These are phyloP conservation scores for Sinhomidia bicolor DNA, from an alignment of 2,888 invertebrate genomes.

Conservation along the genomic window DNA sequence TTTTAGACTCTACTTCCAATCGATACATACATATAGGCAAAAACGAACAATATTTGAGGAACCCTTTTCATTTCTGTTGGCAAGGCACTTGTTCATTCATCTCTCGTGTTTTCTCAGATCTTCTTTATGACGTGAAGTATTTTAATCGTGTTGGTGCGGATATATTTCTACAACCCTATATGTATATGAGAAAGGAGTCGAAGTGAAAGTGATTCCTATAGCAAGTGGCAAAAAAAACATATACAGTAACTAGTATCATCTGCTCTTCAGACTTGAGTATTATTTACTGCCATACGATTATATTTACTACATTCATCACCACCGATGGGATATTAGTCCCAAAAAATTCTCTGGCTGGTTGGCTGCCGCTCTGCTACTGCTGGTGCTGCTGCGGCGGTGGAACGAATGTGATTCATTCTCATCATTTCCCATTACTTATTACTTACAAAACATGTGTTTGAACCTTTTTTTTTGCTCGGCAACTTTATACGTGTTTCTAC, in stretches of 20 bases:
- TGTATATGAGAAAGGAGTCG: too few relatives aligned
- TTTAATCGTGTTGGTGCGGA: background rate
- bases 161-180: too few relatives aligned
- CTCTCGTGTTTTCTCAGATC: background rate
- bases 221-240: too few relatives aligned
- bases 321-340: background rate
- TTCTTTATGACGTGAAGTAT: background rate
- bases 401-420: background rate
- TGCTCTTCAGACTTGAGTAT: too few relatives aligned
- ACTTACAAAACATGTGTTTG: conserved; percentile 30
- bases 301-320: background rate
- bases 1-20: too few relatives aligned
- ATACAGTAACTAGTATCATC: too few relatives aligned
- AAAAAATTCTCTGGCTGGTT: too few relatives aligned
- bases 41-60: too few relatives aligned
- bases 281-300: background rate
- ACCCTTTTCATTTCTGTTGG: background rate
- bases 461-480: too few relatives aligned
- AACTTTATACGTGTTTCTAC: background rate
- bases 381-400: background rate
- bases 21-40: too few relatives aligned
- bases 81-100: background rate
- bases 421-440: conserved; percentile 4
- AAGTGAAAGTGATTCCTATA: too few relatives aligned
- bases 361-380: too few relatives aligned